A percentile compares a stretch with the other conserved stretches of the same genome.
phyloP scores from a whole-genome alignment of 2,113 vertebrate species.

The Amphiprion ocellaris region DNA sequence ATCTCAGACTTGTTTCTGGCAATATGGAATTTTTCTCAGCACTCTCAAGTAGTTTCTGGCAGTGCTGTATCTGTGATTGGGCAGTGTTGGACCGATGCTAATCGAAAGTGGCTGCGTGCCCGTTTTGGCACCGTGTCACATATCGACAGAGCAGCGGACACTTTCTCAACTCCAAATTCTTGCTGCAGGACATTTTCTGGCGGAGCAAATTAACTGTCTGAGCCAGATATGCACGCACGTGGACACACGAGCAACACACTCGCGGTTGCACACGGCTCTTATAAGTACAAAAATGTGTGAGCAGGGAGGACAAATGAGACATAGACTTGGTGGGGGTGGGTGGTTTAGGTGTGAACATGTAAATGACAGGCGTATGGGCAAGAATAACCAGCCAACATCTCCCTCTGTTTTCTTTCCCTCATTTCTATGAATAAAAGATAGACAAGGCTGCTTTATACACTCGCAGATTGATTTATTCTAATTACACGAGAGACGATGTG shows the following conservation, averaged over 20 bases:
- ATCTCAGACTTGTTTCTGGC: slow-evolving; percentile 69
- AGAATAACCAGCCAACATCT: slow-evolving; percentile 62
- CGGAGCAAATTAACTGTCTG: slow-evolving; percentile 54
- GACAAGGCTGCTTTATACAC: slow-evolving; percentile 1
- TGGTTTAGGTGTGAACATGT: slow-evolving; percentile 75
- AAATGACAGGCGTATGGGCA: slow-evolving; percentile 75
- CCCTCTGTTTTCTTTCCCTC: slow-evolving; percentile 51
- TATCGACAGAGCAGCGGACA: slow-evolving; percentile 68
- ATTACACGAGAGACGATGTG: slow-evolving; percentile 29
- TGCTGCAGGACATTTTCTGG: slow-evolving; percentile 78
- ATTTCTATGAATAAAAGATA: slow-evolving; percentile 62
- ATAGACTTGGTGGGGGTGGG: slow-evolving; percentile 61
- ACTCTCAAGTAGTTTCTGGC: slow-evolving; percentile 60
- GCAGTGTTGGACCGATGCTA: slow-evolving; percentile 51
- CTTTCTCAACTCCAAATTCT: slow-evolving; percentile 74
- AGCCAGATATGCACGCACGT: slow-evolving; percentile 58
- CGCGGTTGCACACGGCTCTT: slow-evolving; percentile 17
- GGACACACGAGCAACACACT: slow-evolving; percentile 6
- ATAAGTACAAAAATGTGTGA: slow-evolving; percentile 43
- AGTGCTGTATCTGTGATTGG: slow-evolving; percentile 43
- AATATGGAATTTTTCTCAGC: slow-evolving; percentile 41
- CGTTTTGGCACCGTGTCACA: slow-evolving; percentile 70
- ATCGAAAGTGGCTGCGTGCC: slow-evolving; percentile 65
- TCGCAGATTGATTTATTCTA: slow-evolving; percentile 30
- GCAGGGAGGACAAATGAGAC: slow-evolving; percentile 58